Percentiles rank a stretch among this genome's conserved stretches.
Conservation (phyloP, 2,113 vertebrate species). For the Platanista minor region DNA sequence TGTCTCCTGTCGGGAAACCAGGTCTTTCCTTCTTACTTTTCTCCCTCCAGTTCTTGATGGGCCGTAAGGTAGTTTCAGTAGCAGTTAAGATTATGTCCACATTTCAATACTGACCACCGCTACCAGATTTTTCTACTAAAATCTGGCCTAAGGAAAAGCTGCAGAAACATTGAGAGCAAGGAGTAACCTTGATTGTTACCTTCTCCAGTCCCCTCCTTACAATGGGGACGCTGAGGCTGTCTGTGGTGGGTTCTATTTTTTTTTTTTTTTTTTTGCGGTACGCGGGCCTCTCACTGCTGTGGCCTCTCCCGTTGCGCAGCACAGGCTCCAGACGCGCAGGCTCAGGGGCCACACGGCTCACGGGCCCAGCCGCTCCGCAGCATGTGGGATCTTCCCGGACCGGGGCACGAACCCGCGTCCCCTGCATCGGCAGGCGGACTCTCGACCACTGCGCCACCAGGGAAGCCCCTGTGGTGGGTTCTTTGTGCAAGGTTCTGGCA, state of each 20-base stretch:
- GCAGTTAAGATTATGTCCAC: not conserved
- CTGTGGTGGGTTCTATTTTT: not conserved
- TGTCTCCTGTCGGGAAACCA: not conserved
- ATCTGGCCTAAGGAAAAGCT: not conserved
- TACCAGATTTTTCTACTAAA: not conserved
- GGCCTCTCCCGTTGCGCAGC: too few species aligned
- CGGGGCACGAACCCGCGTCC: too few species aligned
- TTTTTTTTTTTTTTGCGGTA: too few species aligned
- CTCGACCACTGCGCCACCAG: too few species aligned
- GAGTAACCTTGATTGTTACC: accelerated
- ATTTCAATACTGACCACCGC: not conserved
- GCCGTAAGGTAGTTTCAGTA: accelerated
- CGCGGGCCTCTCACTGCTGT: too few species aligned
- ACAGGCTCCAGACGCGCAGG: too few species aligned
- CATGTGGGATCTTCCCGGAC: too few species aligned
- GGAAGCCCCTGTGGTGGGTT: not conserved
- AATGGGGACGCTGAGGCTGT: accelerated
- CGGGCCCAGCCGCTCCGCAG: too few species aligned
- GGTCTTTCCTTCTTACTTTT: not conserved
- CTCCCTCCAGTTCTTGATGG: not conserved
- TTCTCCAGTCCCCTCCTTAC: not conserved
- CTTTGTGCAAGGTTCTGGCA: not conserved
- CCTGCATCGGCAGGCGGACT: too few species aligned
- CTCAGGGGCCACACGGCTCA: too few species aligned
- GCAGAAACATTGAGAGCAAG: not conserved